These are phyloP conservation scores for Caretta caretta DNA, from an alignment of 2,113 vertebrate genomes.

Conservation along the genomic window DNA sequence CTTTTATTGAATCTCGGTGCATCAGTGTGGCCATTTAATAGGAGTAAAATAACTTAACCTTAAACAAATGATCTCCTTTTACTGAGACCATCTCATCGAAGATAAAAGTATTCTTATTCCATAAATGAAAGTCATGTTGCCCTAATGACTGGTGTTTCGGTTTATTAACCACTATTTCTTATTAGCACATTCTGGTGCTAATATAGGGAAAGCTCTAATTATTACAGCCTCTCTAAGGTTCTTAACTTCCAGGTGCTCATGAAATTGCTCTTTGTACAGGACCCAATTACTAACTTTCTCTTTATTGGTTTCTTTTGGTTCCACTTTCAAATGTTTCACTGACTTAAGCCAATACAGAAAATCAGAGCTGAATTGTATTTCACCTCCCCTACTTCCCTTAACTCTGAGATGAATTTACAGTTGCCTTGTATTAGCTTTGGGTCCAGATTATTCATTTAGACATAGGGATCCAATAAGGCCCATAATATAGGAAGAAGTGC, in stretches of 20 bases:
- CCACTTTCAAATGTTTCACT: constrained; percentile 18
- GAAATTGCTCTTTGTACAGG: neutral
- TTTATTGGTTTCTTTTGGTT: neutral
- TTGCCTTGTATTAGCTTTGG: constrained; percentile 40
- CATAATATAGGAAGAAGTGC: constrained; percentile 59
- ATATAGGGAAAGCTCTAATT: neutral
- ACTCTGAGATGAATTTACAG: constrained; percentile 63
- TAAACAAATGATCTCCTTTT: constrained; percentile 24
- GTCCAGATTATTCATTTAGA: neutral
- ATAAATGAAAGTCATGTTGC: constrained; percentile 47
- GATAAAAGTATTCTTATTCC: constrained; percentile 20
- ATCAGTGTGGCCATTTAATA: neutral
- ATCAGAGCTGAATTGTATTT: constrained; percentile 63
- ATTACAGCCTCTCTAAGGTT: neutral
- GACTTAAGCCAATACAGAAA: constrained; percentile 29
- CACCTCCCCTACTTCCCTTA: constrained; percentile 58
- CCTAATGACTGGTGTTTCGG: neutral
- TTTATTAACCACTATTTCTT: neutral
- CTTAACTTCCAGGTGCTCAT: neutral
- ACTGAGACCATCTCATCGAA: neutral
- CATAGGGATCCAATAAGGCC: constrained; percentile 66
- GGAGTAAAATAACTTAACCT: constrained; percentile 47
- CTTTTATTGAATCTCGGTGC: constrained; percentile 3
- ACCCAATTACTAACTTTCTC: neutral
- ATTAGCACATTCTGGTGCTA: neutral